Conservation (phyloP, 2,797 vertebrate species). For the Myripristis jacobus region DNA sequence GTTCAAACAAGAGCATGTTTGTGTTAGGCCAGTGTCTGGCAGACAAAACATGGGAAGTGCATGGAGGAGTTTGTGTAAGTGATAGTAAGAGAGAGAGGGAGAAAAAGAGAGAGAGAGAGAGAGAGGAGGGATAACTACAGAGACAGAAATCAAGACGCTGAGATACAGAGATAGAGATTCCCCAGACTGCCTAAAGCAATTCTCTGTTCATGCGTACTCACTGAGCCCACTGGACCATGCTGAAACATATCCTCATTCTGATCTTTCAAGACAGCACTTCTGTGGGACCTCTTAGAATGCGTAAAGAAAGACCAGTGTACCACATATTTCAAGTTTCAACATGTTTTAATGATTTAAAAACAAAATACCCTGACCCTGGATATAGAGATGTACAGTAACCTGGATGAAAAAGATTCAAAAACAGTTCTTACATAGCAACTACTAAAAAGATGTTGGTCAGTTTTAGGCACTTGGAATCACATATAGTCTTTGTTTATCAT, state of each 20-base stretch:
- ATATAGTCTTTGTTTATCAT: conserved; percentile 68
- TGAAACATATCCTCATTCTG: conserved; percentile 5
- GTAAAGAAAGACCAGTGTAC: conserved; percentile 60
- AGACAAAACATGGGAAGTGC: conserved; percentile 53
- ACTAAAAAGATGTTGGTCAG: conserved; percentile 62
- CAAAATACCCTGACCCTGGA: conserved; percentile 70
- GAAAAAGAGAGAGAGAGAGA: conserved; percentile 24
- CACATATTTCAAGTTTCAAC: conserved; percentile 44
- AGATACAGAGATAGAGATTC: conserved; percentile 33
- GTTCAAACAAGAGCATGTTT: conserved; percentile 69
- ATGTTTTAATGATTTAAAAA: conserved; percentile 75
- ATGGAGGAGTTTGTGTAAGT: conserved; percentile 38
- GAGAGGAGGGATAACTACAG: conserved; percentile 10
- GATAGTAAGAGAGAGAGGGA: conserved; percentile 34
- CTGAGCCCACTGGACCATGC: conserved; percentile 16
- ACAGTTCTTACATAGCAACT: conserved; percentile 65
- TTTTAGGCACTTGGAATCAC: conserved; percentile 82
- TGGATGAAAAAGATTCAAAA: conserved; percentile 66
- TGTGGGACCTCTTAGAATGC: background rate
- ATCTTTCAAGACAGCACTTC: background rate
- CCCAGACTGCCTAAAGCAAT: conserved; percentile 19
- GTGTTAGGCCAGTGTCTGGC: conserved; percentile 57
- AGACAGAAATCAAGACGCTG: conserved; percentile 11
- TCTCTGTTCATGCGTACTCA: background rate
- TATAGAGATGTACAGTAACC: conserved; percentile 75